phyloP scores from a whole-genome alignment of 1,140 invertebrate species.

The Scylla paramamosain region DNA sequence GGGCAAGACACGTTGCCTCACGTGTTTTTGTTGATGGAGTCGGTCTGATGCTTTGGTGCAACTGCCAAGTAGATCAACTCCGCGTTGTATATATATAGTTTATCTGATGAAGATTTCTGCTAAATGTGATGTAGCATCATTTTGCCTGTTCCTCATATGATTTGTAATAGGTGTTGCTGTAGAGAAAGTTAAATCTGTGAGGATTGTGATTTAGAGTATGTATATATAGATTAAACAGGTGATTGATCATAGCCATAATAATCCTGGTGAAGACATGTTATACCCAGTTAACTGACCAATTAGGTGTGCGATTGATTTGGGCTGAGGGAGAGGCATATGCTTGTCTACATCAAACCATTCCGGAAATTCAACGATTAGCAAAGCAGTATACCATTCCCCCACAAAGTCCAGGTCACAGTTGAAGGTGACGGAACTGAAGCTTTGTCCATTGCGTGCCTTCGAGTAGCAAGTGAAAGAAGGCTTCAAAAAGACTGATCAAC shows the following conservation, averaged over 20 bases:
- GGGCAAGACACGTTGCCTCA: conserved; percentile 71
- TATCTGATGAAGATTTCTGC: conserved; percentile 60
- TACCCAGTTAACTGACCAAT: conserved; percentile 55
- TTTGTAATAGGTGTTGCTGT: conserved; percentile 70
- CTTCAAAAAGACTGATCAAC: conserved; percentile 64
- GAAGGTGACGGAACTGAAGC: conserved; percentile 68
- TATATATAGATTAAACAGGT: conserved; percentile 71
- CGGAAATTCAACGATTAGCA: conserved; percentile 65
- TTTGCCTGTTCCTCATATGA: conserved; percentile 73
- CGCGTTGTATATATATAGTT: conserved; percentile 70
- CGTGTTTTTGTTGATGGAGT: conserved; percentile 56
- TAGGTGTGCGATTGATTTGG: conserved; percentile 54
- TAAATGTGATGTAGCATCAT: conserved; percentile 74
- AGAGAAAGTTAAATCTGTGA: conserved; percentile 61
- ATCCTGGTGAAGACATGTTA: conserved; percentile 59
- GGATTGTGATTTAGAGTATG: conserved; percentile 70
- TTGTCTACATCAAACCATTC: conserved; percentile 71
- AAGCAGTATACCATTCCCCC: conserved; percentile 30
- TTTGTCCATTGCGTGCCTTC: conserved; percentile 76
- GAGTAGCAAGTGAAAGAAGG: conserved; percentile 66
- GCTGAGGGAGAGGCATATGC: conserved; percentile 48
- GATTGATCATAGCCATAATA: conserved; percentile 67
- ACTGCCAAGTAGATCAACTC: conserved; percentile 25
- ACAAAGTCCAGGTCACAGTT: conserved; percentile 9
- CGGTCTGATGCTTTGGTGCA: conserved; percentile 48